Evolutionary conservation across 2,113 vertebrate genomes (phyloP), one percentile per base, ranked within the genome.

Genomic region (Narcine bancroftii): DNA sequence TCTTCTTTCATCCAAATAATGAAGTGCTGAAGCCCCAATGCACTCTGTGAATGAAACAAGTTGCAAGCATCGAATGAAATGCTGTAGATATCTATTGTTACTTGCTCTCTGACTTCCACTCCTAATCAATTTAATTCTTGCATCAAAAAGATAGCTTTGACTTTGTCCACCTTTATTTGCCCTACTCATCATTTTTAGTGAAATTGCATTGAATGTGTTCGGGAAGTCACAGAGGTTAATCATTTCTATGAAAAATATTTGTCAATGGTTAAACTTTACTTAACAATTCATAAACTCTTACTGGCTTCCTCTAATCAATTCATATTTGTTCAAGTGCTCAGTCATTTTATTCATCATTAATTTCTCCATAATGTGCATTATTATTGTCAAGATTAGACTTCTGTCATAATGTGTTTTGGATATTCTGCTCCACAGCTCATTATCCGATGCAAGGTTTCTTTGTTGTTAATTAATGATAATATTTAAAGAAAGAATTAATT

Each of bases 401-500:
- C 60, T 42, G 81, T 53, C 81, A 60, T 36, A 87, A 60, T 75
- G 56, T 19, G n/a, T 60, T 60, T 63, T 87, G 53, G 53, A 87
- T 87, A 87, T 36, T 87, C 53, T 63, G 36, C 36, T 87, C 81
- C 81, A 87, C n/a, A 63, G 53, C n/a, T 63, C 15, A 60, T 53
- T 87, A n/a, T 87, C 56, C 6, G 81, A 36, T 60, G 17, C 81
- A 87, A 87, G 17, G 53, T 75, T 75, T 36, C n/a, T 60, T 63
- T 87, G 53, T 39, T 60, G n/a, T 87, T 75, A 36, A 87, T 60
- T 87, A 24, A 21, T 63, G 81, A 63, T 87, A 60, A 87, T 87
- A 50, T 81, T 81, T 53, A 60, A 60, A 63, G 33, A 60, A 39
- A 60, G 50, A 87, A 60, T 60, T 63, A 87, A 85, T 87, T 87